Percentiles rank a stretch among this genome's conserved stretches.
Conservation (phyloP, 2,113 vertebrate genomes). For the Harpagus bidentatus region DNA sequence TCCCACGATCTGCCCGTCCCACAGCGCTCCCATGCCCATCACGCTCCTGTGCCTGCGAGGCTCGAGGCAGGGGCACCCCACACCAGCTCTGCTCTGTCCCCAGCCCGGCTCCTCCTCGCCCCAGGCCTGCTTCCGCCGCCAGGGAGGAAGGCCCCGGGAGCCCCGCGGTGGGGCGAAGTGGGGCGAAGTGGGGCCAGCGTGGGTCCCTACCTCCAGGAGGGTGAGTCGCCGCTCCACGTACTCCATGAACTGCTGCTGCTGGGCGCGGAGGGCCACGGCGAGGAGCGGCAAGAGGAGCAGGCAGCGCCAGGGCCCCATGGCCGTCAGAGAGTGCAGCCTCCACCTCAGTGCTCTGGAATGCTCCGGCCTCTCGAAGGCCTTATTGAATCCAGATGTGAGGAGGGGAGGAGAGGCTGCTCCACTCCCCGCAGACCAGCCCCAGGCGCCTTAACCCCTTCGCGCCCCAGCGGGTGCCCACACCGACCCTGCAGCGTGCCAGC, state of each 20-base stretch:
- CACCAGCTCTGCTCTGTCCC: not conserved
- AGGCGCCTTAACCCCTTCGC: slow-evolving; percentile 59
- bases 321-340: not conserved
- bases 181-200: fast-evolving
- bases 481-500: fast-evolving
- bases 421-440: not conserved
- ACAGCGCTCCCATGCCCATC: fast-evolving
- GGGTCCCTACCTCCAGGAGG: slow-evolving; percentile 73
- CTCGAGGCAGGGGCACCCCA: fast-evolving
- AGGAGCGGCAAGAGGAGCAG: slow-evolving; percentile 63
- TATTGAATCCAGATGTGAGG: slow-evolving; percentile 78
- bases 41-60: fast-evolving
- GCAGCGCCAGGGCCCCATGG: slow-evolving; percentile 55
- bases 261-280: slow-evolving; percentile 35
- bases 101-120: not conserved
- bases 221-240: slow-evolving; percentile 77
- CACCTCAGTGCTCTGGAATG: slow-evolving; percentile 81
- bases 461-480: not conserved
- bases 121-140: not conserved
- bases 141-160: not conserved
- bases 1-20: fast-evolving
- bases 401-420: slow-evolving; percentile 27
- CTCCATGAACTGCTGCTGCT: slow-evolving; percentile 78
- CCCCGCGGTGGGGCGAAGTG: fast-evolving
- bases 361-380: slow-evolving; percentile 45